These are phyloP conservation scores for Drosophila orena DNA, from an alignment of 1,140 invertebrate species.

Conservation along the genomic window DNA sequence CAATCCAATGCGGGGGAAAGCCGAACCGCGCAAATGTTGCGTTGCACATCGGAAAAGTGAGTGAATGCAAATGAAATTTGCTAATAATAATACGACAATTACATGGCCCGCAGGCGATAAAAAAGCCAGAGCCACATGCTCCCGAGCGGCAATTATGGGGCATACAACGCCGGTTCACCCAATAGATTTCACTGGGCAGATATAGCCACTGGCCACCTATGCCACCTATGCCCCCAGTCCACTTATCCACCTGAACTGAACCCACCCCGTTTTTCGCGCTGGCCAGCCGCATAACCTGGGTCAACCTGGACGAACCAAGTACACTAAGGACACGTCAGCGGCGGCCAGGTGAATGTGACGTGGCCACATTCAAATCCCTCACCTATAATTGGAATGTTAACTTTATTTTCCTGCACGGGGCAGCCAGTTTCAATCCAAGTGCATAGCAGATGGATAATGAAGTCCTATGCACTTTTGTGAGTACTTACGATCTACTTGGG, in stretches of 20 bases:
- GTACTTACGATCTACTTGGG: too few species aligned
- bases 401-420: conserved; percentile 28
- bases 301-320: conserved; percentile 35
- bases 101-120: conserved; percentile 32
- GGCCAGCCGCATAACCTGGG: conserved; percentile 27
- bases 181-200: conserved; percentile 29
- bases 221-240: too few species aligned
- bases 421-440: neutral
- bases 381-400: conserved; percentile 38
- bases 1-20: neutral
- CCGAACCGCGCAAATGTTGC: conserved; percentile 9
- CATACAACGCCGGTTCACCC: neutral
- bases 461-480: neutral
- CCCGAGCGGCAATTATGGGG: conserved; percentile 40
- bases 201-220: conserved; percentile 5
- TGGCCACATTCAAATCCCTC: conserved; percentile 39
- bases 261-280: conserved; percentile 2
- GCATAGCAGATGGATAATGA: neutral
- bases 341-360: conserved; percentile 38
- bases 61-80: conserved; percentile 53
- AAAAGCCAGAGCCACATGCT: conserved; percentile 15
- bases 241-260: conserved; percentile 1
- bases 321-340: conserved; percentile 54
- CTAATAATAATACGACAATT: conserved; percentile 47
- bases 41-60: conserved; percentile 44